Evolutionary conservation across 2,797 vertebrate genomes (phyloP).

Genomic region (Morelia viridis): DNA sequence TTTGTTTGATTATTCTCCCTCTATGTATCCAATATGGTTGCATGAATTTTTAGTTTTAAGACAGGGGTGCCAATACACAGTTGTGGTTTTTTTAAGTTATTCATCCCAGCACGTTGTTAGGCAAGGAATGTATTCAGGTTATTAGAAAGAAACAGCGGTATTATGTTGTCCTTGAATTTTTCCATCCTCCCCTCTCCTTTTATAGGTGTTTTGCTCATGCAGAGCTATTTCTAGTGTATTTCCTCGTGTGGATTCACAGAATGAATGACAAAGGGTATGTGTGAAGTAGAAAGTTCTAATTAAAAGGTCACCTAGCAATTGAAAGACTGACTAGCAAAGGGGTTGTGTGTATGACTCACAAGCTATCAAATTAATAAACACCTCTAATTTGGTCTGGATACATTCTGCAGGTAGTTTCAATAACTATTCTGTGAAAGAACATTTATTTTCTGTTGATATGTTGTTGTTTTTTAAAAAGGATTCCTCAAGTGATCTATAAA

Average conservation of each 20-base stretch:
- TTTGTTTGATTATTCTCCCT: constrained; percentile 56
- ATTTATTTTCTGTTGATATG: constrained; percentile 62
- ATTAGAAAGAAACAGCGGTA: neutral
- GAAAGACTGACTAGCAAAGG: constrained; percentile 49
- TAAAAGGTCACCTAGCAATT: constrained; percentile 44
- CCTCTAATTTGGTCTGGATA: constrained; percentile 63
- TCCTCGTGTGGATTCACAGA: constrained; percentile 1
- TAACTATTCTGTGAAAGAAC: constrained; percentile 52
- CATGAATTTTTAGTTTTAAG: constrained; percentile 29
- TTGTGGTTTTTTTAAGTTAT: constrained; percentile 13
- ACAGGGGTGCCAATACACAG: constrained; percentile 25
- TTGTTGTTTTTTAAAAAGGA: constrained; percentile 15
- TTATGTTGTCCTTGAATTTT: neutral
- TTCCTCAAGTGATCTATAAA: constrained; percentile 66
- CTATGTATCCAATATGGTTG: constrained; percentile 38
- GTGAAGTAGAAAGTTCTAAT: constrained; percentile 42
- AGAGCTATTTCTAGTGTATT: constrained; percentile 19
- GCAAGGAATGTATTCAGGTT: constrained; percentile 20
- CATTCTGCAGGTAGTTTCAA: constrained; percentile 61
- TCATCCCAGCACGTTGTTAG: constrained; percentile 35
- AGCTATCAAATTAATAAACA: constrained; percentile 69
- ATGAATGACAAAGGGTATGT: neutral
- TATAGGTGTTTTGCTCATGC: constrained; percentile 15
- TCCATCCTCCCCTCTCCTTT: neutral
- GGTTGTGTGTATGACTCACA: constrained; percentile 57